phyloP scores from a whole-genome alignment of 1,140 invertebrate genomes.

The Parasteatoda tepidariorum region DNA sequence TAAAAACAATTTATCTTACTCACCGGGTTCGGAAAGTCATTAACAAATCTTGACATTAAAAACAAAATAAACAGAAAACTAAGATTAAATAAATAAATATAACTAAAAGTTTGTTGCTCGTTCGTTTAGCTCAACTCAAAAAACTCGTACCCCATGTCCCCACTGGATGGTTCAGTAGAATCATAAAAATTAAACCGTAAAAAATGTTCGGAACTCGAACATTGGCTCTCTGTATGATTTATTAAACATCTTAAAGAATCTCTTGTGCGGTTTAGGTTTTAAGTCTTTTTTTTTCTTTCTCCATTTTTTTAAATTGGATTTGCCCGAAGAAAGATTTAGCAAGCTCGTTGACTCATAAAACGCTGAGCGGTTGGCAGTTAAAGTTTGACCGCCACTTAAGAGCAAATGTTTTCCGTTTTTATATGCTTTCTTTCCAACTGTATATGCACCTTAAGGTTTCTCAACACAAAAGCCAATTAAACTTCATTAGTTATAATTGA shows the following conservation, averaged over 20 bases:
- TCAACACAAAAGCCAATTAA: neutral
- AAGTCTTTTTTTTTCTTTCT: neutral
- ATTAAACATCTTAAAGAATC: neutral
- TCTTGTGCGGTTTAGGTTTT: neutral
- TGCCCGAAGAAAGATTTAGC: neutral
- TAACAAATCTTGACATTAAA: neutral
- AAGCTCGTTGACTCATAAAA: neutral
- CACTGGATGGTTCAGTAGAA: neutral
- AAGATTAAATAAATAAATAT: neutral
- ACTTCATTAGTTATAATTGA: neutral
- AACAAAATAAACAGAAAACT: neutral
- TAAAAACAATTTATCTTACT: neutral
- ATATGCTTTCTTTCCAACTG: neutral
- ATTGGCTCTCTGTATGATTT: neutral
- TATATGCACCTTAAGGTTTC: neutral
- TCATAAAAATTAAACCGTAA: neutral
- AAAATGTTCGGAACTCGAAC: too few species aligned
- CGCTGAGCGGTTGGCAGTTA: neutral
- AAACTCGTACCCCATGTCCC: neutral
- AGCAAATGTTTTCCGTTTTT: neutral
- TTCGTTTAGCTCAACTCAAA: neutral
- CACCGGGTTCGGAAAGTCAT: neutral
- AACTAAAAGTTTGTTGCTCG: neutral
- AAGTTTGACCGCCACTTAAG: neutral
- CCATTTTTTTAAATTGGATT: neutral